Evolutionary conservation across 30 jellyfish, hydroid and myxozoan genomes (phyloP), one percentile per base, ranked within the genome.

Genomic region (Mastigias papua): DNA sequence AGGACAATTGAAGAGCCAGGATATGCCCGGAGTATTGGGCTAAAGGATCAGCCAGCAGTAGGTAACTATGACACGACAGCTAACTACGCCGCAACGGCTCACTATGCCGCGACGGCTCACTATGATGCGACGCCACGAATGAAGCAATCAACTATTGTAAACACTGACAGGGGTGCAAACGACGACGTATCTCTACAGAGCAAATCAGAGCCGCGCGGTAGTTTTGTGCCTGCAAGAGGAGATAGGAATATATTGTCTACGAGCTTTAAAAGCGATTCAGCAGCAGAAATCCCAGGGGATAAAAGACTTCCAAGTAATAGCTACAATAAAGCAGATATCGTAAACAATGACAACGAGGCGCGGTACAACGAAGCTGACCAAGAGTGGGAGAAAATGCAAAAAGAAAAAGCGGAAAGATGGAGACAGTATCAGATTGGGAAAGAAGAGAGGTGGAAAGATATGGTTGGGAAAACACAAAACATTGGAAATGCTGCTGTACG

Each of bases 321-420:
- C n/a, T 69, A 66, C 28, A 84, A 82, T 13, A 69, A 51, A 61
- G 88, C 80, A 35, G 85, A 72, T 48, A 72, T 76, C 7, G 94
- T 72, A 57, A 63, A 63, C 1, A 28, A 46, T n/a, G 46, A 22
- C 16, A 42, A 31, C 22, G 75, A 50, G 54, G 73, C 73, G 7
- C 30, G 25, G 4, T 1, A 31, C 28, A 46, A 58, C 28, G 86
- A 69, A 57, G 62, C 61, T 1, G 86, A 70, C 34, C 48, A 69
- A 23, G 66, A 85, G 22, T 85, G 94, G 94, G 69, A 85, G 73
- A 28, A 85, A 72, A 54, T 74, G 88, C 88, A 85, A 23, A 48
- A 30, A 29, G 88, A 72, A 19, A 60, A 64, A 34, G 87, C 72
- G 34, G 88, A 85, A 22, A 37, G 94, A 46, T 85, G 94, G 94